Conservation (phyloP, 2,888 invertebrate genomes). For the Notodonta dromedarius region DNA sequence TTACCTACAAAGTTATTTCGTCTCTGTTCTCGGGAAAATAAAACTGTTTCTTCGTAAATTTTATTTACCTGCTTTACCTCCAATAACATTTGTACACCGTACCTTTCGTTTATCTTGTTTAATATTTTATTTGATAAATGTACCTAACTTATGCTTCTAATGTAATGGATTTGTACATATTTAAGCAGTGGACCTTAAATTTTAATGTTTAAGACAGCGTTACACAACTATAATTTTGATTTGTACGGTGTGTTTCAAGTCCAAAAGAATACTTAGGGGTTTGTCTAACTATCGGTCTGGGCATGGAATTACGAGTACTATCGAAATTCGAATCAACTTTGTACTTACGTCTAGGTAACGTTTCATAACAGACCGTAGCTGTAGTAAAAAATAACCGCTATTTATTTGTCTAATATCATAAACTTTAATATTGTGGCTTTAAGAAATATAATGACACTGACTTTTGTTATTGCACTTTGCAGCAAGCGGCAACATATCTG, state of each 20-base stretch:
- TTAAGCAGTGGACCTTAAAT: conserved; percentile 15
- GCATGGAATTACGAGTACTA: no score
- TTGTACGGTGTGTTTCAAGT: no score
- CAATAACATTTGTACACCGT: conserved; percentile 23
- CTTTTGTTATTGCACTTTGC: not conserved
- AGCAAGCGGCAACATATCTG: not conserved
- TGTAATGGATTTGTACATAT: conserved; percentile 19
- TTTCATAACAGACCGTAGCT: no score
- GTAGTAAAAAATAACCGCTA: not conserved
- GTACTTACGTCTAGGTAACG: no score
- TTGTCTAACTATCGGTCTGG: no score
- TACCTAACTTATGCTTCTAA: conserved; percentile 13
- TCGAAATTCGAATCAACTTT: no score
- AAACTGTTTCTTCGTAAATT: conserved; percentile 26
- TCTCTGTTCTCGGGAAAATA: conserved; percentile 17
- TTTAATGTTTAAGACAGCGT: conserved; percentile 5
- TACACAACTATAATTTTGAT: not conserved
- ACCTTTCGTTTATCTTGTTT: conserved; percentile 27
- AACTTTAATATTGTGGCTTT: conserved; percentile 1
- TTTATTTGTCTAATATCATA: conserved; percentile 1
- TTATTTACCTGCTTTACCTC: conserved; percentile 22
- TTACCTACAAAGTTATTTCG: conserved; percentile 11
- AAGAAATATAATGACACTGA: not conserved
- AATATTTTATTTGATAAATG: conserved; percentile 36
- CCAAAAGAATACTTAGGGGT: no score